Conservation (phyloP, 2,888 invertebrate species). For the Chalcis sispes region DNA sequence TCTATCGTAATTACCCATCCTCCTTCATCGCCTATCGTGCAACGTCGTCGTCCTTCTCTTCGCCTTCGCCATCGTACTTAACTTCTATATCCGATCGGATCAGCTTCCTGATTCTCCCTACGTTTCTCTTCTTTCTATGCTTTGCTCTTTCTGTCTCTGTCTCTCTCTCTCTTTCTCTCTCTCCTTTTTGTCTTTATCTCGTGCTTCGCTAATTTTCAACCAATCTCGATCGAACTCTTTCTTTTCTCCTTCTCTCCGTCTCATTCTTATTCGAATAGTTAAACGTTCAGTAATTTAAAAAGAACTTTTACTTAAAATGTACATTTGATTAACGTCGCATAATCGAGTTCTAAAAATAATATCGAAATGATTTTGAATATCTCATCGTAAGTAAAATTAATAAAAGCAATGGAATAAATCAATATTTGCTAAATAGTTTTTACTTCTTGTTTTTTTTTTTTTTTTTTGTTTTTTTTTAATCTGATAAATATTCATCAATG, state of each 20-base stretch:
- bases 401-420: too few relatives aligned
- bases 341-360: too few relatives aligned
- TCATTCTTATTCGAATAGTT: background rate
- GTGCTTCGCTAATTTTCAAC: slow-evolving; percentile 41
- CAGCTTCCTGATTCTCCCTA: slow-evolving; percentile 54
- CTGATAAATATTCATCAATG: too few relatives aligned
- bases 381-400: background rate
- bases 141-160: slow-evolving; percentile 45
- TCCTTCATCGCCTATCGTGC: slow-evolving; percentile 33
- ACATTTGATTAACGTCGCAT: slow-evolving; percentile 1
- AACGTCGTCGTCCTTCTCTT: background rate
- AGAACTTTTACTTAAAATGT: background rate
- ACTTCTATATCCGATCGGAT: slow-evolving; percentile 55
- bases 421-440: too few relatives aligned
- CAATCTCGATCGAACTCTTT: slow-evolving; percentile 51
- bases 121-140: slow-evolving; percentile 42
- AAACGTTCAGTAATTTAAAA: slow-evolving; percentile 4
- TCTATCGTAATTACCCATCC: slow-evolving; percentile 55
- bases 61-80: slow-evolving; percentile 33
- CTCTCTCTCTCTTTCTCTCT: slow-evolving; percentile 40
- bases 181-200: background rate
- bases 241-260: slow-evolving; percentile 42
- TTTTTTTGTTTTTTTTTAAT: too few relatives aligned
- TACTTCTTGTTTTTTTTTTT: too few relatives aligned
- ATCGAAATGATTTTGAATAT: background rate